Conservation (phyloP, 2,113 vertebrate species). For the Mesembrinibis cayennensis region DNA sequence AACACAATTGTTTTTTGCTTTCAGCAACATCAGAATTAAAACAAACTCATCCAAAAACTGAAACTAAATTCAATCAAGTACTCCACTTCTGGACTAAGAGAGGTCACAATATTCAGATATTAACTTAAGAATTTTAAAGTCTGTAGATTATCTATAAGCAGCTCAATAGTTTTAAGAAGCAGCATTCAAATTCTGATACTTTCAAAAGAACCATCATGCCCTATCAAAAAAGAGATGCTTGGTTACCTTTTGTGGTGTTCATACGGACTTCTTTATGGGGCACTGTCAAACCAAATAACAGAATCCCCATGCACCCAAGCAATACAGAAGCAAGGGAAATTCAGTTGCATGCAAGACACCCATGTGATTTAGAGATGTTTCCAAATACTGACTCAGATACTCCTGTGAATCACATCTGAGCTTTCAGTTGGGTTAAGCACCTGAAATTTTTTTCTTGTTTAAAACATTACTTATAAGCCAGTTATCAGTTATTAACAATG, state of each 20-base stretch:
- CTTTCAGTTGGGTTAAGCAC: neutral
- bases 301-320: neutral
- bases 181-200: neutral
- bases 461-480: neutral
- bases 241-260: neutral
- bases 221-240: neutral
- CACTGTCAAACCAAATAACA: neutral
- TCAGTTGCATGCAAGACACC: neutral
- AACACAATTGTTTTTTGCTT: neutral
- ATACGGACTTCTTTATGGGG: neutral
- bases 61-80: neutral
- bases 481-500: neutral
- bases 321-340: neutral
- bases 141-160: neutral
- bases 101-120: neutral
- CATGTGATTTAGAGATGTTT: neutral
- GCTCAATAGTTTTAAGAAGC: neutral
- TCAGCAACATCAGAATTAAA: neutral
- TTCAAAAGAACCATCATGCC: neutral
- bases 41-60: neutral
- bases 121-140: neutral
- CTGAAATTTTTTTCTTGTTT: neutral
- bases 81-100: neutral
- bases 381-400: neutral
- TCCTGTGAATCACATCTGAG: neutral